A percentile compares a stretch with the other conserved stretches of the same genome.
Conservation (phyloP, 2,888 invertebrate genomes). For the Eupithecia insigniata region DNA sequence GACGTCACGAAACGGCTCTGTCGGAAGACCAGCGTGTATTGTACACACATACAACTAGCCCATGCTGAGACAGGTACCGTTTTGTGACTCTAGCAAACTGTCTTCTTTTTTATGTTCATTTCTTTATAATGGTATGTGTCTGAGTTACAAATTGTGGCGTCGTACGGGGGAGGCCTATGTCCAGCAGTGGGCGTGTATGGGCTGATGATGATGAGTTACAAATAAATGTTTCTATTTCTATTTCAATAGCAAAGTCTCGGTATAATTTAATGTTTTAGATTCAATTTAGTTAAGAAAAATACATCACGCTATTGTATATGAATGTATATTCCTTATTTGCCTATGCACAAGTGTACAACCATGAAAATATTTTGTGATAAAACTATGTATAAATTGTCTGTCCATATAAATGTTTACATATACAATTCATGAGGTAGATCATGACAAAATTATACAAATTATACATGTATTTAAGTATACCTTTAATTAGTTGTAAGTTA, state of each 20-base stretch:
- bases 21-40: too few species aligned
- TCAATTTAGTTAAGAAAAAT: conserved; percentile 2
- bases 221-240: too few species aligned
- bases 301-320: conserved; percentile 4
- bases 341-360: neutral
- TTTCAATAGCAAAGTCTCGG: neutral
- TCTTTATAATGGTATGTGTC: too few species aligned
- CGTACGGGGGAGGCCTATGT: too few species aligned
- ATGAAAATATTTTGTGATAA: conserved; percentile 32
- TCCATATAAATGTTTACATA: conserved; percentile 33
- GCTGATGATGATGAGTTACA: too few species aligned
- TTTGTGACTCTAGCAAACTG: too few species aligned
- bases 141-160: too few species aligned
- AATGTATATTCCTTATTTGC: conserved; percentile 1
- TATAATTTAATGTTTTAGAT: neutral
- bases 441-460: conserved; percentile 40
- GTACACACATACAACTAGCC: too few species aligned
- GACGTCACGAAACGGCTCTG: too few species aligned
- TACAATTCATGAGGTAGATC: conserved; percentile 35
- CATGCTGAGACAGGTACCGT: too few species aligned
- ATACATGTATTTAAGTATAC: conserved; percentile 31
- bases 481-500: conserved; percentile 49
- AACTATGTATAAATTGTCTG: conserved; percentile 25
- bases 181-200: too few species aligned
- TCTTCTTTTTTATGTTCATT: too few species aligned